Conservation (phyloP, 1,140 invertebrate genomes). For the Penaeus chinensis region DNA sequence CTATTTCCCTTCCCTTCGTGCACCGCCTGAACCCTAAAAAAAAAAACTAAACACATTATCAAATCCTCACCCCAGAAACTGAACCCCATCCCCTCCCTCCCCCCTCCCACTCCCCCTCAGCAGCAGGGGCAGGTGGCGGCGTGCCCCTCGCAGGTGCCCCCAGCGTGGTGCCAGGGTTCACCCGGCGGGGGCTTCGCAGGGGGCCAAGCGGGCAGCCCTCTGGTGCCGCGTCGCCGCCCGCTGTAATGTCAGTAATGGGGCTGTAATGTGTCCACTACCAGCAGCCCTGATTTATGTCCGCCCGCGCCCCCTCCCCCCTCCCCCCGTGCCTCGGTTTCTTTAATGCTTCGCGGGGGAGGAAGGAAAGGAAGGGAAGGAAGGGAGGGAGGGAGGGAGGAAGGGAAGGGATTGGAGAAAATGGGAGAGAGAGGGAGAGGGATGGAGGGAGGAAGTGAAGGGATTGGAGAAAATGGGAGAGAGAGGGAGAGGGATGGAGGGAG, state of each 20-base stretch:
- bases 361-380: not conserved
- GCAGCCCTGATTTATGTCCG: not conserved
- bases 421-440: not conserved
- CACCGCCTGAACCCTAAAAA: no score
- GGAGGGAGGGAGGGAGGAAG: not conserved
- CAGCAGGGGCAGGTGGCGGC: not conserved
- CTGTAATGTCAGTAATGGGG: slow-evolving; percentile 51
- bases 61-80: no score
- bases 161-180: slow-evolving; percentile 22
- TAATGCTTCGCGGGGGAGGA: not conserved
- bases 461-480: no score
- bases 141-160: slow-evolving; percentile 12
- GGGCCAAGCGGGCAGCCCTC: slow-evolving; percentile 27
- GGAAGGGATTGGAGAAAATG: not conserved
- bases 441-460: not conserved
- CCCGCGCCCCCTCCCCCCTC: not conserved
- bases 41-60: no score
- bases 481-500: no score
- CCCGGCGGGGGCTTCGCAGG: slow-evolving; percentile 35
- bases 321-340: not conserved
- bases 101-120: not conserved
- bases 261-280: slow-evolving; percentile 10
- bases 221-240: slow-evolving; percentile 18
- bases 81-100: not conserved
- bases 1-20: not conserved